phyloP scores from a whole-genome alignment of 1,140 invertebrate species.

The Colletes latitarsis region DNA sequence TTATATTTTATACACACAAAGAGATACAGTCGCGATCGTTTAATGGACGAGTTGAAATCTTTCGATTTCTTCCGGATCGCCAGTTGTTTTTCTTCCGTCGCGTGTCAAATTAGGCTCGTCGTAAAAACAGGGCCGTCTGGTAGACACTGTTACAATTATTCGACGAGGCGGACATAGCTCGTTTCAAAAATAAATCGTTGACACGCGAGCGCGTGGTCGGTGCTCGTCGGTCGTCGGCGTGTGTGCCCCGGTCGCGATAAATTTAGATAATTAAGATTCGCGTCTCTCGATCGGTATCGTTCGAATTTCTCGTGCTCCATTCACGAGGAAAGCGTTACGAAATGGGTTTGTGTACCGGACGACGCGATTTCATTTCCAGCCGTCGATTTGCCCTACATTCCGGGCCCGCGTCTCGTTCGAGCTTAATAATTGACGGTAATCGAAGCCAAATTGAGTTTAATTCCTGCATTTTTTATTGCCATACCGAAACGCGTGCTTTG shows the following conservation, averaged over 20 bases:
- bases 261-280: conserved; percentile 51
- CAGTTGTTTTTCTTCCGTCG: background rate
- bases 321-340: background rate
- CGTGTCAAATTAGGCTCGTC: conserved; percentile 35
- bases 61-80: too few relatives aligned
- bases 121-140: conserved; percentile 33
- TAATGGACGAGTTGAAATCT: too few relatives aligned
- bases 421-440: too few relatives aligned
- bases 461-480: too few relatives aligned
- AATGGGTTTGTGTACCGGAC: background rate
- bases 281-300: conserved; percentile 5
- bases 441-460: too few relatives aligned
- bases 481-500: too few relatives aligned
- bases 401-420: too few relatives aligned
- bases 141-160: conserved; percentile 31
- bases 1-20: too few relatives aligned
- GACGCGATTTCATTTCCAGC: background rate
- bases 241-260: background rate
- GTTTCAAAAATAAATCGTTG: conserved; percentile 60
- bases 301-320: background rate
- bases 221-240: background rate
- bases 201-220: conserved; percentile 23
- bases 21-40: too few relatives aligned
- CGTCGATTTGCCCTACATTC: background rate
- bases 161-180: background rate